phyloP scores from a whole-genome alignment of 2,888 invertebrate genomes.

The Chloroclystis v-ata region DNA sequence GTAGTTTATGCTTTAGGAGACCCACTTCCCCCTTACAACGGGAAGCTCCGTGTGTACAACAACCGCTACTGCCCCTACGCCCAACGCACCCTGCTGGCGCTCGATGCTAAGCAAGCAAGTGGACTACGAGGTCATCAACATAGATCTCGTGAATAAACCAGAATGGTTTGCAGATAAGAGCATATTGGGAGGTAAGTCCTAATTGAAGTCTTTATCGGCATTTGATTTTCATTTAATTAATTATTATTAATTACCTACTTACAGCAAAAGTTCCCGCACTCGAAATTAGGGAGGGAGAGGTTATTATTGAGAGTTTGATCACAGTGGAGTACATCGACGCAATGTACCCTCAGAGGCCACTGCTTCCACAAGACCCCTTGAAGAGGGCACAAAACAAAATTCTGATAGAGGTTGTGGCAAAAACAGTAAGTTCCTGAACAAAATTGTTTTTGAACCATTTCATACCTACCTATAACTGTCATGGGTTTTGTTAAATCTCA shows the following conservation, averaged over 20 bases:
- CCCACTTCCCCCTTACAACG: constrained; percentile 79
- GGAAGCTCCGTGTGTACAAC: constrained; percentile 84
- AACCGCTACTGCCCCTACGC: constrained; percentile 92
- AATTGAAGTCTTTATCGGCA: too few relatives aligned
- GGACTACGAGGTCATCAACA: constrained; percentile 85
- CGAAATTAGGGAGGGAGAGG: constrained; percentile 81
- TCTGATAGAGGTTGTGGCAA: constrained; percentile 73
- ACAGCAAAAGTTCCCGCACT: constrained; percentile 86
- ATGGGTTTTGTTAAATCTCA: too few relatives aligned
- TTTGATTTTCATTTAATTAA: too few relatives aligned
- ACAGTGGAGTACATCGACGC: constrained; percentile 90
- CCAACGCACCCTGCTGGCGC: constrained; percentile 84
- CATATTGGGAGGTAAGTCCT: constrained; percentile 64
- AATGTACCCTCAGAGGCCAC: constrained; percentile 80
- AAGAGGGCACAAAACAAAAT: constrained; percentile 85
- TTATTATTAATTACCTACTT: constrained; percentile 4
- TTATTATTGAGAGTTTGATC: constrained; percentile 86
- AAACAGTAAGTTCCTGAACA: constrained; percentile 40
- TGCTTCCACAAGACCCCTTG: constrained; percentile 82
- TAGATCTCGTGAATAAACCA: constrained; percentile 85
- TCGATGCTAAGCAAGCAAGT: constrained; percentile 88
- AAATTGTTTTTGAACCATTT: too few relatives aligned
- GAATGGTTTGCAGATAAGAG: constrained; percentile 88
- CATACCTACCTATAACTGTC: too few relatives aligned
- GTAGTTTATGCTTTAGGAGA: constrained; percentile 80